These are phyloP conservation scores for Peribatodes rhomboidaria DNA, from an alignment of 2,888 invertebrate genomes.

Conservation along the genomic window DNA sequence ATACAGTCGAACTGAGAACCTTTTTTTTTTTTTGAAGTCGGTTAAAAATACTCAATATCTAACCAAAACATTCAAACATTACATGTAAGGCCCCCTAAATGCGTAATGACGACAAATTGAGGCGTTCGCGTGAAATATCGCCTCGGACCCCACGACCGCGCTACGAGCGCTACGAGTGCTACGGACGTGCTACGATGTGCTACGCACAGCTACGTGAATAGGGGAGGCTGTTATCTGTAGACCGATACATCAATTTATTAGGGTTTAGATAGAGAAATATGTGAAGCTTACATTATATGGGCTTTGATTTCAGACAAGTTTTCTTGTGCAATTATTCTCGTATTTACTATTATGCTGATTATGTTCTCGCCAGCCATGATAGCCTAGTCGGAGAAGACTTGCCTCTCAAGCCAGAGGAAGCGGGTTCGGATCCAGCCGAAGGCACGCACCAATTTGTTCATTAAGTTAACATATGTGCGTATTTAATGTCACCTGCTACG, in stretches of 20 bases:
- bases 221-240: slow-evolving; percentile 27
- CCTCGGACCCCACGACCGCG: slow-evolving; percentile 35
- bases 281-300: neutral
- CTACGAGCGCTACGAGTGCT: slow-evolving; percentile 30
- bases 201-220: slow-evolving; percentile 19
- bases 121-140: slow-evolving; percentile 54
- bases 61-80: slow-evolving; percentile 5
- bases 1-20: no score
- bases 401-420: no score
- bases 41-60: neutral
- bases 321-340: neutral
- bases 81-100: slow-evolving; percentile 21
- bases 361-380: no score
- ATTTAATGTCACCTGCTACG: no score
- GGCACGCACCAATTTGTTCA: no score
- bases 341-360: no score
- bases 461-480: no score
- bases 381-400: no score
- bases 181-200: slow-evolving; percentile 24
- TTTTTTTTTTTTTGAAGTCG: no score
- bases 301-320: neutral
- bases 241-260: slow-evolving; percentile 24
- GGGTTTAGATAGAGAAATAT: neutral
- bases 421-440: no score
- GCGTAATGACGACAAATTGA: slow-evolving; percentile 64